Conservation (phyloP, 2,113 vertebrate species). For the Megaceryle torquata region DNA sequence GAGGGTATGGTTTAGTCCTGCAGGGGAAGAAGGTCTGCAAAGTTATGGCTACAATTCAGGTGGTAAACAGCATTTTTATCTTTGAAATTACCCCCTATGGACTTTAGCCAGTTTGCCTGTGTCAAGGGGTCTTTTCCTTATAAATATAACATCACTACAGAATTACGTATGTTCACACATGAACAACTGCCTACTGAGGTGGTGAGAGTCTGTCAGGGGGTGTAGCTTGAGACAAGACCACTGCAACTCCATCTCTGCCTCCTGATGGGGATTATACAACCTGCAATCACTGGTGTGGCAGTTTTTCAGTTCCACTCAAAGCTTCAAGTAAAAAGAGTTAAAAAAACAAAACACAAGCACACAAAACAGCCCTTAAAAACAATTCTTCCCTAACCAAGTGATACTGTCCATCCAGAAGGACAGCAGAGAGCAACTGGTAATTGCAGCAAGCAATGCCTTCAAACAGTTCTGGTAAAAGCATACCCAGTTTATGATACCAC, state of each 20-base stretch:
- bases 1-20: background rate
- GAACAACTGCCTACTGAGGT: background rate
- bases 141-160: background rate
- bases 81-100: background rate
- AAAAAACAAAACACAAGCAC: background rate
- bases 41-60: background rate
- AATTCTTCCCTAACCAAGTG: background rate
- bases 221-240: background rate
- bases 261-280: background rate
- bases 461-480: background rate
- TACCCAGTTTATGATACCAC: background rate
- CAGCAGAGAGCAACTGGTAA: background rate
- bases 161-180: background rate
- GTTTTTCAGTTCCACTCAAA: background rate
- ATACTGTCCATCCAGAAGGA: background rate
- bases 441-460: background rate
- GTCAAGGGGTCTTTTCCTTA: fast-evolving
- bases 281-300: no score
- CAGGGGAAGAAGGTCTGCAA: background rate
- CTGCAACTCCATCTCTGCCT: background rate
- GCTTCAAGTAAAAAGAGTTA: background rate
- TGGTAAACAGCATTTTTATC: background rate
- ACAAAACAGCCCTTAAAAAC: fast-evolving
- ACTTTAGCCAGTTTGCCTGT: background rate
- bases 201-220: background rate